Percentiles rank a stretch among this genome's conserved stretches.
phyloP scores from a whole-genome alignment of 2,888 invertebrate species.

The Heliconius aoede region DNA sequence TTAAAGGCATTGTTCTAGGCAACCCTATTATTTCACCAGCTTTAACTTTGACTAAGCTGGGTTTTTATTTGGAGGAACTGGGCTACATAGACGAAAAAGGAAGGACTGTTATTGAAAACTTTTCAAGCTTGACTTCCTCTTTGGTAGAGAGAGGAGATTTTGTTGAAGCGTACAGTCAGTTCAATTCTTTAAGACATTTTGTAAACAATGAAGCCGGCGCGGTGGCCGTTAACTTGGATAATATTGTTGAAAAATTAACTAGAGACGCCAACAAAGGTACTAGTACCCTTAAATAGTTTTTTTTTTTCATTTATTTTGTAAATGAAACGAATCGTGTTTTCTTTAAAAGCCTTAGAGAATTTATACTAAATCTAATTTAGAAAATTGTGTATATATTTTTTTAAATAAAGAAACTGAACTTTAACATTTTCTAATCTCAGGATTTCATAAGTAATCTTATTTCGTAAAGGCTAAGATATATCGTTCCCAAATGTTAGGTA shows the following conservation, averaged over 20 bases:
- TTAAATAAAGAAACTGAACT: too few relatives aligned
- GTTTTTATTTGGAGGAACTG: slow-evolving; percentile 76
- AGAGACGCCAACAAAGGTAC: slow-evolving; percentile 40
- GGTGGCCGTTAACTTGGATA: slow-evolving; percentile 88
- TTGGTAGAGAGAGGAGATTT: slow-evolving; percentile 81
- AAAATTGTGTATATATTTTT: neutral
- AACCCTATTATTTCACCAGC: slow-evolving; percentile 93
- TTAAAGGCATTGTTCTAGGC: slow-evolving; percentile 90
- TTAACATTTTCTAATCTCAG: too few relatives aligned
- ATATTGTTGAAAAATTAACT: slow-evolving; percentile 68
- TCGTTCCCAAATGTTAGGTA: too few relatives aligned
- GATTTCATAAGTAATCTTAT: too few relatives aligned
- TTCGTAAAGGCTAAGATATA: too few relatives aligned
- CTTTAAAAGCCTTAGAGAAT: neutral
- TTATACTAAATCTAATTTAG: neutral
- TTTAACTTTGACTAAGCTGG: slow-evolving; percentile 65
- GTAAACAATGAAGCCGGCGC: slow-evolving; percentile 84
- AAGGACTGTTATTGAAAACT: slow-evolving; percentile 79
- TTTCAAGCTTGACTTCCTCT: slow-evolving; percentile 77
- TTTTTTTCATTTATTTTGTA: neutral
- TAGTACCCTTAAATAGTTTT: neutral
- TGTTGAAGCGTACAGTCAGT: slow-evolving; percentile 84
- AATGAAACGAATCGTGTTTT: too few relatives aligned
- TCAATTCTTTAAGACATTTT: slow-evolving; percentile 83
- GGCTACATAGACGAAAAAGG: slow-evolving; percentile 88